Evolutionary conservation across 2,113 vertebrate species (phyloP), one percentile per base, ranked within the genome.

Genomic region (Rhea pennata): DNA sequence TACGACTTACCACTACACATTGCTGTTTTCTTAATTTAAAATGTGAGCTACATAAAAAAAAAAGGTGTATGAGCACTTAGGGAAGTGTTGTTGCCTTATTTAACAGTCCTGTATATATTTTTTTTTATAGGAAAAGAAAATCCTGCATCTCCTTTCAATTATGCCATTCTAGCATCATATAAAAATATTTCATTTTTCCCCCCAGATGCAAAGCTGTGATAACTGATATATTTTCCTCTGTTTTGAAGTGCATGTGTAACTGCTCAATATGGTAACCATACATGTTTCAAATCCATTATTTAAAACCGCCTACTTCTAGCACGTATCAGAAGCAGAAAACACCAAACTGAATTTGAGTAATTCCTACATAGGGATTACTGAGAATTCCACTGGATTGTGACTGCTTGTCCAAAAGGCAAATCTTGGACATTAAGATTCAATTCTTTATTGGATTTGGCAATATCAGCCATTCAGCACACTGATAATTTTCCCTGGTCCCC

Each of bases 301-400:
- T 93, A 74, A 92, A 94, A 70, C 39, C 73, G 56, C 36, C 80
- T 15, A 26, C 6, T 90, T 62, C 77, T 75, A 42, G 4, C 50
- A 19, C 31, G 39, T 77, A 74, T 88, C 8, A 11, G 40, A 76
- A 72, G 59, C 74, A 62, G 84, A 87, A 94, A 88, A 5, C 70
- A 88, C 48, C 81, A 96, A 90, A 95, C 5, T 86, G 76, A 97
- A 87, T 84, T 88, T 11, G 29, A 96, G 40, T 75, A 96, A 95
- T 73, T 95, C 61, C 65, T 94, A 48, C 67, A 69, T 27, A 87
- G 87, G 80, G 82, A 94, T 94, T 88, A 76, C 44, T 65, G 29
- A 84, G 66, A 71, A 72, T 95, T 96, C 16, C 11, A 20, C 11
- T 9, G 29, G 50, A 87, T 59, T 66, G 23, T 36, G n/a, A 46